A percentile compares a stretch with the other conserved stretches of the same genome.
Conservation (phyloP, 2,888 invertebrate genomes). For the Glyphotaelius pellucidus region DNA sequence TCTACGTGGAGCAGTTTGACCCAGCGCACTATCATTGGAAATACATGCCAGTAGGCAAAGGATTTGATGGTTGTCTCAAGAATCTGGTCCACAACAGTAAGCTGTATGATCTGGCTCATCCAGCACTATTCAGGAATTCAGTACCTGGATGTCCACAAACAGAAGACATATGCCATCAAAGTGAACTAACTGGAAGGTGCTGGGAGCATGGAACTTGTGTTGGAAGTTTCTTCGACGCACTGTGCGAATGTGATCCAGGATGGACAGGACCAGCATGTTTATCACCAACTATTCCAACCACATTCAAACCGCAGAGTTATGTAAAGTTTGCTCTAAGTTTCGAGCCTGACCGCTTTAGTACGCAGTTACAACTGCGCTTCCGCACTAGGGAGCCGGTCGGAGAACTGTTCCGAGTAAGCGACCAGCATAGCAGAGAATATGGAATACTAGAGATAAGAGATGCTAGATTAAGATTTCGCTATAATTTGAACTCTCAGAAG, state of each 20-base stretch:
- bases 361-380: conserved; percentile 77
- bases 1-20: conserved; percentile 72
- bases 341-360: conserved; percentile 73
- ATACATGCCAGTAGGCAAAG: conserved; percentile 70
- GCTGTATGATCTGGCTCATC: conserved; percentile 78
- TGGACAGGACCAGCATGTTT: conserved; percentile 74
- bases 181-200: conserved; percentile 70
- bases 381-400: conserved; percentile 76
- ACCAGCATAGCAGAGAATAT: conserved; percentile 74
- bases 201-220: conserved; percentile 74
- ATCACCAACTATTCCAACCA: conserved; percentile 71
- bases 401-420: conserved; percentile 75
- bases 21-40: conserved; percentile 70
- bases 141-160: conserved; percentile 75
- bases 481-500: conserved; percentile 74
- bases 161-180: conserved; percentile 74
- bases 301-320: conserved; percentile 76
- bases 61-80: conserved; percentile 79
- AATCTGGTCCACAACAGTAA: conserved; percentile 79
- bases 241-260: conserved; percentile 79
- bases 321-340: conserved; percentile 77
- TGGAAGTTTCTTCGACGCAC: conserved; percentile 71
- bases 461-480: conserved; percentile 72
- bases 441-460: conserved; percentile 74
- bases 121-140: conserved; percentile 72